phyloP scores from a whole-genome alignment of 2,113 vertebrate genomes.

The Coptodon rendalli region DNA sequence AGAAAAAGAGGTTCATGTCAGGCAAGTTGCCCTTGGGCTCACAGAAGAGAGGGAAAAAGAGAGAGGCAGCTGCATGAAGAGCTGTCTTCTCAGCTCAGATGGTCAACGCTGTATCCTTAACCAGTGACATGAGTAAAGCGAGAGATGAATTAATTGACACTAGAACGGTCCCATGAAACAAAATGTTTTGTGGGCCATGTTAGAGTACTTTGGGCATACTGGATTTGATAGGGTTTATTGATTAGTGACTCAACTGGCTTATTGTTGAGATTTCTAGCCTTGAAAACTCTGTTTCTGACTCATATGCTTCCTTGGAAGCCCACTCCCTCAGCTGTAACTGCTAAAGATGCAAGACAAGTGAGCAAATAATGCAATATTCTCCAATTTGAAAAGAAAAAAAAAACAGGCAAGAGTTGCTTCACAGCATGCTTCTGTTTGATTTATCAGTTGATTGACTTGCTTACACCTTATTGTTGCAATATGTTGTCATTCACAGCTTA shows the following conservation, averaged over 20 bases:
- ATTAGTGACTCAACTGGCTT: neutral
- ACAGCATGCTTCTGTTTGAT: neutral
- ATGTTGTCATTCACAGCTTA: neutral
- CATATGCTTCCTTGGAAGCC: neutral
- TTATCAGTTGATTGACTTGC: neutral
- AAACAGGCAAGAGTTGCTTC: neutral
- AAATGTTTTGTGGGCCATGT: neutral
- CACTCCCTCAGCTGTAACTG: neutral
- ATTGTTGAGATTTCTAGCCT: neutral
- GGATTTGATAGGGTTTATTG: neutral
- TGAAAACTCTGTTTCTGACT: neutral
- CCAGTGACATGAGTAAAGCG: neutral
- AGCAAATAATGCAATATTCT: neutral
- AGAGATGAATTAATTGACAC: neutral
- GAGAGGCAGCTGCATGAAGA: slow-evolving; percentile 3
- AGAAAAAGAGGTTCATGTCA: slow-evolving; percentile 23
- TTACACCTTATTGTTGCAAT: neutral
- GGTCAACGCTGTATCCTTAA: neutral
- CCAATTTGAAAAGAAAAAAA: neutral
- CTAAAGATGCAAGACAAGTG: neutral
- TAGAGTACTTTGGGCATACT: neutral
- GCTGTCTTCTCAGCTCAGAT: neutral
- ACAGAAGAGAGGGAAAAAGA: neutral
- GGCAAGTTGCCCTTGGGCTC: slow-evolving; percentile 44
- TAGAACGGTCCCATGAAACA: neutral